phyloP scores from a whole-genome alignment of 2,113 vertebrate species.

The Abramis brama region DNA sequence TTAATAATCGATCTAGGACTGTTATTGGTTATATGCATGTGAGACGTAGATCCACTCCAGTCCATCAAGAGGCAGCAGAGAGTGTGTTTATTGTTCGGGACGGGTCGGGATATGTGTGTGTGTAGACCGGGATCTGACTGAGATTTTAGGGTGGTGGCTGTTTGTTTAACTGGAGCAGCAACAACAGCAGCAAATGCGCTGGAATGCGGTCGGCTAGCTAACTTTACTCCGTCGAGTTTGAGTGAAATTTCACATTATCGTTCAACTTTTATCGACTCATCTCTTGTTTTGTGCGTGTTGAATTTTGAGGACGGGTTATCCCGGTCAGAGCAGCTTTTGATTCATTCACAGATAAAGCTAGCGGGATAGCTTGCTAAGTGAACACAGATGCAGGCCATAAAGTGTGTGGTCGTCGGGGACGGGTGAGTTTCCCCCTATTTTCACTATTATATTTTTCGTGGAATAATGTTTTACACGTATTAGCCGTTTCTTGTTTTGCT shows the following conservation, averaged over 20 bases:
- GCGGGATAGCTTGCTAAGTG: conserved; percentile 49
- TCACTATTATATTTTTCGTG: background rate
- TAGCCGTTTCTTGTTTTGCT: background rate
- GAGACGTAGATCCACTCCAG: background rate
- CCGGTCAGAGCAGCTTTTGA: conserved; percentile 11
- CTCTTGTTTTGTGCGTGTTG: background rate
- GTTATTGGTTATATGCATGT: no score
- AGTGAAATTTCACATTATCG: background rate
- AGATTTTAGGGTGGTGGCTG: conserved; percentile 57
- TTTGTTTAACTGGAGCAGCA: conserved; percentile 46
- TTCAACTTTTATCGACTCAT: background rate
- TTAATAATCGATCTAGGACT: no score
- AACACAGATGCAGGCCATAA: conserved; percentile 91
- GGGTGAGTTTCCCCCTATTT: conserved; percentile 78
- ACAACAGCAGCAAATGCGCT: background rate
- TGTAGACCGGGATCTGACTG: conserved; percentile 26
- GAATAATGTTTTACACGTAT: background rate
- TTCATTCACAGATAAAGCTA: conserved; percentile 57
- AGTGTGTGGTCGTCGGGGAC: conserved; percentile 97
- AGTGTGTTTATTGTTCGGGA: conserved; percentile 26
- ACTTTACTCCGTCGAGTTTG: background rate
- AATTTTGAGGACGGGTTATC: conserved; percentile 44
- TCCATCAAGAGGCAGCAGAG: background rate
- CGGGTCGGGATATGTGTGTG: background rate
- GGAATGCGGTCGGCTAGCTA: conserved; percentile 3